Evolutionary conservation across 2,113 vertebrate genomes (phyloP).

Genomic region (Sterrhoptilus dennistouni): DNA sequence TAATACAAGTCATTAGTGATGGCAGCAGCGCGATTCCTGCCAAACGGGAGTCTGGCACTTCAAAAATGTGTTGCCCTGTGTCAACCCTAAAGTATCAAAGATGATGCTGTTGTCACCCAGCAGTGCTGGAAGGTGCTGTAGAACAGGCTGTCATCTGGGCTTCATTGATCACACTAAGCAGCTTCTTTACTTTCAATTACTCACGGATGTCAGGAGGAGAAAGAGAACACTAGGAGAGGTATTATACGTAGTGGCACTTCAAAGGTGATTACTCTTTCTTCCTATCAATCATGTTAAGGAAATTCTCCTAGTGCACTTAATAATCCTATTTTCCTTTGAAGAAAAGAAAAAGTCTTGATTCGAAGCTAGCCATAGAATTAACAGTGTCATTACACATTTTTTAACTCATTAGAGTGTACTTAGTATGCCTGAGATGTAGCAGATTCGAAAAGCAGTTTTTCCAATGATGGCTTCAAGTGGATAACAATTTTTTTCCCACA

Average conservation of each 20-base stretch:
- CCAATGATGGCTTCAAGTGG: conserved; percentile 1
- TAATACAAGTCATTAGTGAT: neutral
- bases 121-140: conserved; percentile 44
- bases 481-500: conserved; percentile 58
- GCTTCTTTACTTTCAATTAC: conserved; percentile 74
- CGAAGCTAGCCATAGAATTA: conserved; percentile 65
- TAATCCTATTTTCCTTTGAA: conserved; percentile 77
- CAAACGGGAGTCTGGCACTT: neutral
- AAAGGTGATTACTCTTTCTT: conserved; percentile 79
- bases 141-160: conserved; percentile 65
- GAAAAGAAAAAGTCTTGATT: conserved; percentile 66
- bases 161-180: conserved; percentile 73
- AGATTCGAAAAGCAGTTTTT: conserved; percentile 69
- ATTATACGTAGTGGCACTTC: conserved; percentile 74
- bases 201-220: conserved; percentile 71
- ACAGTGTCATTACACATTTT: conserved; percentile 64
- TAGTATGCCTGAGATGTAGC: conserved; percentile 47
- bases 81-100: conserved; percentile 24
- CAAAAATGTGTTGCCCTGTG: conserved; percentile 28
- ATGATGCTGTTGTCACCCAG: conserved; percentile 34
- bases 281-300: conserved; percentile 78
- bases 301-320: conserved; percentile 71
- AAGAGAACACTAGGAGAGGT: conserved; percentile 69
- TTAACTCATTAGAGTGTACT: conserved; percentile 62
- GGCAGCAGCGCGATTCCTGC: neutral